Base-by-base conservation (phyloP, 2,888 invertebrate species). In the Leptogaster cylindrica region DNA sequence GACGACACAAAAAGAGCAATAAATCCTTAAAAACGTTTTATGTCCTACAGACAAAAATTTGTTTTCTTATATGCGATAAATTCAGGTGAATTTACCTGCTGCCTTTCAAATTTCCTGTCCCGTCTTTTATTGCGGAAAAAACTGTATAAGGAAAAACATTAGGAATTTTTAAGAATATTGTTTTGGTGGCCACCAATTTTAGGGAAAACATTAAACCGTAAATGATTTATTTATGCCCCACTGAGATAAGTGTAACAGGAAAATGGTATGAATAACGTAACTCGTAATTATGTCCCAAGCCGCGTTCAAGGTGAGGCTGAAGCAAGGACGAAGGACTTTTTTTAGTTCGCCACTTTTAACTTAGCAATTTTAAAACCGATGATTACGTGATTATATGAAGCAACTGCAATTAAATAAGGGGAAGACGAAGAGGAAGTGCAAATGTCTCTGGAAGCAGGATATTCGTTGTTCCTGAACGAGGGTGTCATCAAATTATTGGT, bases 21-120 rank as follows among this genome's bases (percentile, higher is more conserved):
- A 55, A 55, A 55, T 55, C 55, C 55, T 23, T 36, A 36, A 55
- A 33, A 55, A 55, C 23, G 55, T 33, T 55, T 55, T 55, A 55
- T 55, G 55, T 33, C 33, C 18, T 20, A 18, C 20, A 33, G 31
- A 55, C 27, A 55, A 55, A 55, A 55, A 33, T 55, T 55, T 55
- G 55, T 55, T 55, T 55, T 55, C 55, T 55, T 55, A 55, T 16
- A 33, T 33, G 55, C 33, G 23, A 55, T 55, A 55, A 55, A 55
- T 55, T 55, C 55, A 55, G 55, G 55, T 55, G 55, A 55, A 55
- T 55, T 55, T 55, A 55, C 55, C 55, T 55, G 55, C n/a, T 18
- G n/a, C 18, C 36, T 55, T 23, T 33, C 12, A 55, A 33, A 10
- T 18, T 55, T 23, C 28, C 14, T 33, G 14, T 18, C 6, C 20